A percentile compares a stretch with the other conserved stretches of the same genome.
phyloP scores from a whole-genome alignment of 2,888 invertebrate species.

The Yponomeuta cagnagella region DNA sequence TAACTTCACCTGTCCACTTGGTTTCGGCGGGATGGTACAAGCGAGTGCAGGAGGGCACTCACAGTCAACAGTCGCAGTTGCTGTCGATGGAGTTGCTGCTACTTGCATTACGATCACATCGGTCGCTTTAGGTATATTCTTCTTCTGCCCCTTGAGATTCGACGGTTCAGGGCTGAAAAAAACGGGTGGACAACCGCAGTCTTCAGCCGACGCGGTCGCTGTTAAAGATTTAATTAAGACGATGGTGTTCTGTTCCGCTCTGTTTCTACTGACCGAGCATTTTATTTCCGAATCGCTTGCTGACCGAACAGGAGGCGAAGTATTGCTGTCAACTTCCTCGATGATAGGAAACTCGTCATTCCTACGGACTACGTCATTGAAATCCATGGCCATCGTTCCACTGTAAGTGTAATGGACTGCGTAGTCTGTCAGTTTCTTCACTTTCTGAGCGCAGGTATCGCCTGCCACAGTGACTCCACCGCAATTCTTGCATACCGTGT shows the following conservation, averaged over 20 bases:
- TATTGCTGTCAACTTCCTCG: neutral
- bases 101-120: neutral
- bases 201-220: neutral
- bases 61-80: neutral
- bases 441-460: slow-evolving; percentile 51
- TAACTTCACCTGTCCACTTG: neutral
- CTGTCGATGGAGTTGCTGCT: neutral
- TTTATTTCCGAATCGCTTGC: neutral
- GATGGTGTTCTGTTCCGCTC: neutral
- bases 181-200: neutral
- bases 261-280: neutral
- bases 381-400: neutral
- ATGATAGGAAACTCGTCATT: neutral
- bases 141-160: neutral
- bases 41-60: neutral
- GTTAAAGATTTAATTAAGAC: neutral
- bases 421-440: slow-evolving; percentile 28
- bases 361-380: neutral
- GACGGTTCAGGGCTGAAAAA: neutral
- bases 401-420: neutral
- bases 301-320: neutral
- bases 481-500: slow-evolving; percentile 4
- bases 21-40: neutral
- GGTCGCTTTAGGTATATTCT: neutral
- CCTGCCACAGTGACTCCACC: slow-evolving; percentile 25